These are phyloP conservation scores for Scaptomyza montana DNA, from an alignment of 1,140 invertebrate species.

Conservation along the genomic window DNA sequence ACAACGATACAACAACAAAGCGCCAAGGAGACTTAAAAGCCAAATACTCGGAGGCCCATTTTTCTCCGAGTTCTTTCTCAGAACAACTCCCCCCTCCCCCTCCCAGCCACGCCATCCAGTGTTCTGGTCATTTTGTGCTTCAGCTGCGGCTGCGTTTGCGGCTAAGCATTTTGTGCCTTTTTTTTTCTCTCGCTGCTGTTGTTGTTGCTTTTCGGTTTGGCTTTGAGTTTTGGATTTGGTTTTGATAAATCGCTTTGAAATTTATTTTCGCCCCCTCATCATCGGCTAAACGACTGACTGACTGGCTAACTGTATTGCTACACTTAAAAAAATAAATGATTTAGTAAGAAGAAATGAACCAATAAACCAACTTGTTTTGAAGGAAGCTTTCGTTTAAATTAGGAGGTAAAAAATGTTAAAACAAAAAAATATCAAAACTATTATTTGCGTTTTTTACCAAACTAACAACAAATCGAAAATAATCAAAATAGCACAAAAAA, in stretches of 20 bases:
- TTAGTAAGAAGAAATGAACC: no score
- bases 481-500: no score
- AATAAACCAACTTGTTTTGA: no score
- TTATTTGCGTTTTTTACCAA: no score
- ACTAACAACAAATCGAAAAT: no score
- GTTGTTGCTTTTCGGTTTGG: not conserved
- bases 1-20: conserved; percentile 11
- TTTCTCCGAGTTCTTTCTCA: not conserved
- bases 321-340: not conserved
- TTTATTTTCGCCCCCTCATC: conserved; percentile 38
- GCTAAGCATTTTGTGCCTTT: conserved; percentile 24
- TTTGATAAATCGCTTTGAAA: conserved; percentile 58
- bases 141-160: conserved; percentile 50
- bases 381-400: no score
- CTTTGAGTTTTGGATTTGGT: conserved; percentile 27
- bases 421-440: no score
- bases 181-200: not conserved
- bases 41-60: conserved; percentile 4
- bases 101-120: not conserved
- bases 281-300: conserved; percentile 1
- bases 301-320: conserved; percentile 10
- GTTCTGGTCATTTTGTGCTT: conserved; percentile 10
- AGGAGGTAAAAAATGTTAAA: no score
- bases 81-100: no score
- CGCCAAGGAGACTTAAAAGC: conserved; percentile 7